A percentile compares a stretch with the other conserved stretches of the same genome.
Conservation (phyloP, 1,140 invertebrate species). For the Leguminivora glycinivorella region DNA sequence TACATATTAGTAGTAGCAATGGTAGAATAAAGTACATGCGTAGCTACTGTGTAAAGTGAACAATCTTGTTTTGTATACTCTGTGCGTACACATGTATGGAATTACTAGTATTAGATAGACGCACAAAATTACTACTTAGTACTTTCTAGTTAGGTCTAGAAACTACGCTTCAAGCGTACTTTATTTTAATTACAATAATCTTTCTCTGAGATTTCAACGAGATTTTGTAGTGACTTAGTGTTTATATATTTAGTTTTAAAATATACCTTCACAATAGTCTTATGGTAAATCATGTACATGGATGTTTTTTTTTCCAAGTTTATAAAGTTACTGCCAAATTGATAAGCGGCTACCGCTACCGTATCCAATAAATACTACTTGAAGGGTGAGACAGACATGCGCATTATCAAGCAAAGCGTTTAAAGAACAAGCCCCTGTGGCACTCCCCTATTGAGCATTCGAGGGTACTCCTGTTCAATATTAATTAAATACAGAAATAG, state of each 20-base stretch:
- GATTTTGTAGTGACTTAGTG: not conserved
- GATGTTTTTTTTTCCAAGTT: too few relatives aligned
- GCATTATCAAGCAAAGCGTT: too few relatives aligned
- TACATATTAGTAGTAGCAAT: not conserved
- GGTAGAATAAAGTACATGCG: not conserved
- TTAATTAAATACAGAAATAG: too few relatives aligned
- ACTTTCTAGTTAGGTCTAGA: conserved; percentile 24
- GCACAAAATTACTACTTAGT: conserved; percentile 28
- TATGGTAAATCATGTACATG: too few relatives aligned
- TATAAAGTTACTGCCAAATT: too few relatives aligned
- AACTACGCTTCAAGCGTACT: conserved; percentile 26
- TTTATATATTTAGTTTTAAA: conserved; percentile 8
- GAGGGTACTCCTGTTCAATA: too few relatives aligned
- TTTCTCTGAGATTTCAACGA: conserved; percentile 13
- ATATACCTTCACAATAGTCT: too few relatives aligned
- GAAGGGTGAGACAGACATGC: too few relatives aligned
- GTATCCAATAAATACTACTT: too few relatives aligned
- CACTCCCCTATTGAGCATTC: too few relatives aligned
- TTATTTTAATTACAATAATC: conserved; percentile 24
- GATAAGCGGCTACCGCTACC: too few relatives aligned
- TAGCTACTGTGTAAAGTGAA: not conserved
- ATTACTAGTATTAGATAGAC: conserved; percentile 27
- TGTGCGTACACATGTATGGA: conserved; percentile 23
- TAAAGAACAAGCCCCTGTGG: too few relatives aligned
- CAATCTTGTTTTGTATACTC: not conserved